These are phyloP conservation scores for Andrena hattorfiana DNA, from an alignment of 2,888 invertebrate species.

Conservation along the genomic window DNA sequence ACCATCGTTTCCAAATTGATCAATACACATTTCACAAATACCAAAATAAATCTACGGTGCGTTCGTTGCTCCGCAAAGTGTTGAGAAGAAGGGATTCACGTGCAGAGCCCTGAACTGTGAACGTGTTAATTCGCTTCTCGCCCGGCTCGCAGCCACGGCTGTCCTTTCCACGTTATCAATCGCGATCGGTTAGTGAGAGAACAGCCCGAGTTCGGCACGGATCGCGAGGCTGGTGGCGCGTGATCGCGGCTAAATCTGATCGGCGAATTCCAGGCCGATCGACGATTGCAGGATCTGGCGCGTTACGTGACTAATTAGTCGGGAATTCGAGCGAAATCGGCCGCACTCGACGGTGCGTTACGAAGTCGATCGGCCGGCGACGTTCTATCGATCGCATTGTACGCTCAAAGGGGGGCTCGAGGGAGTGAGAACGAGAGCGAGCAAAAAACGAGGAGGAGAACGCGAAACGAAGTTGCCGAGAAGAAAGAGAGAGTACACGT, in stretches of 20 bases:
- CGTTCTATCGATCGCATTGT: slow-evolving; percentile 65
- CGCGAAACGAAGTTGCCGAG: slow-evolving; percentile 3
- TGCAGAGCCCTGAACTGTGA: not conserved
- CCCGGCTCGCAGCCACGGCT: slow-evolving; percentile 1
- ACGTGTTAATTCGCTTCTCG: slow-evolving; percentile 24
- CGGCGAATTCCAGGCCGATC: slow-evolving; percentile 66
- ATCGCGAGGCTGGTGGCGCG: slow-evolving; percentile 48
- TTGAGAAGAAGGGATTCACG: not conserved
- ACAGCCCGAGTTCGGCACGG: slow-evolving; percentile 31
- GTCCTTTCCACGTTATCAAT: slow-evolving; percentile 38
- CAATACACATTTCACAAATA: too few species aligned
- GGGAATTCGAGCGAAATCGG: slow-evolving; percentile 70
- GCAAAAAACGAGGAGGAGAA: not conserved
- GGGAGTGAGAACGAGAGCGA: not conserved
- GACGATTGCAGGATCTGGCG: slow-evolving; percentile 64
- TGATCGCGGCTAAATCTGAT: slow-evolving; percentile 58
- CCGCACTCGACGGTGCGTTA: slow-evolving; percentile 58
- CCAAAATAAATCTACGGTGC: too few species aligned
- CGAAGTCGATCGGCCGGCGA: slow-evolving; percentile 33
- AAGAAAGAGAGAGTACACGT: slow-evolving; percentile 22
- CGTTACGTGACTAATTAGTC: slow-evolving; percentile 71
- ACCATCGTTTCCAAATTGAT: too few species aligned
- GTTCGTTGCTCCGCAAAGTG: too few species aligned
- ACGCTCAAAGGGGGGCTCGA: not conserved
- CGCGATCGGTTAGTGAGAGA: slow-evolving; percentile 27